Evolutionary conservation across 1,140 invertebrate species (phyloP).

Genomic region (Bactericera cockerelli): DNA sequence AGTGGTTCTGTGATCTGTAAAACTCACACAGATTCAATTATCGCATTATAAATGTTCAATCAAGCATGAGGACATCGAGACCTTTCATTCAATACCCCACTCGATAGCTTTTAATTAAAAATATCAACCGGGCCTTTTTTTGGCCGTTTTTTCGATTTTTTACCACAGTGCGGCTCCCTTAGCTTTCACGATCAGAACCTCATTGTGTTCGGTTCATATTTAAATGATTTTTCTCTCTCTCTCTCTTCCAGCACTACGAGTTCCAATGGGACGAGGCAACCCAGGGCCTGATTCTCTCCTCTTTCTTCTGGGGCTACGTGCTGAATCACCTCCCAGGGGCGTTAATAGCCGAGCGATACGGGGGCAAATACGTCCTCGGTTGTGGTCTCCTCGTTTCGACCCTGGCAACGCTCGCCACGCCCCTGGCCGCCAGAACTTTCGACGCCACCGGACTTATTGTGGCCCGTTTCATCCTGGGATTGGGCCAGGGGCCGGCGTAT

Average conservation of each 20-base stretch:
- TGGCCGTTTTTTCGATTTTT: too few species aligned
- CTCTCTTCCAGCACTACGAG: constrained; percentile 16
- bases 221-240: too few species aligned
- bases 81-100: too few species aligned
- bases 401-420: constrained; percentile 50
- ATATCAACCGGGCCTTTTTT: too few species aligned
- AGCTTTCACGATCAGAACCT: too few species aligned
- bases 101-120: too few species aligned
- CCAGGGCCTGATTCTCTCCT: constrained; percentile 46
- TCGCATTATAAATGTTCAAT: too few species aligned
- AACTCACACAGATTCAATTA: too few species aligned
- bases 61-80: too few species aligned
- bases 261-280: constrained; percentile 27
- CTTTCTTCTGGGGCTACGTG: constrained; percentile 61
- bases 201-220: too few species aligned
- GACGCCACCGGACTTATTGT: constrained; percentile 43
- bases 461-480: constrained; percentile 41
- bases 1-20: too few species aligned
- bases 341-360: constrained; percentile 53
- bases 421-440: constrained; percentile 39
- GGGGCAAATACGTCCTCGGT: constrained; percentile 56
- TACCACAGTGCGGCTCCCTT: too few species aligned
- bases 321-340: constrained; percentile 56
- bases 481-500: constrained; percentile 34
- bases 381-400: constrained; percentile 45